Base-by-base conservation (phyloP, 2,113 vertebrate genomes). In the Oreochromis aureus region DNA sequence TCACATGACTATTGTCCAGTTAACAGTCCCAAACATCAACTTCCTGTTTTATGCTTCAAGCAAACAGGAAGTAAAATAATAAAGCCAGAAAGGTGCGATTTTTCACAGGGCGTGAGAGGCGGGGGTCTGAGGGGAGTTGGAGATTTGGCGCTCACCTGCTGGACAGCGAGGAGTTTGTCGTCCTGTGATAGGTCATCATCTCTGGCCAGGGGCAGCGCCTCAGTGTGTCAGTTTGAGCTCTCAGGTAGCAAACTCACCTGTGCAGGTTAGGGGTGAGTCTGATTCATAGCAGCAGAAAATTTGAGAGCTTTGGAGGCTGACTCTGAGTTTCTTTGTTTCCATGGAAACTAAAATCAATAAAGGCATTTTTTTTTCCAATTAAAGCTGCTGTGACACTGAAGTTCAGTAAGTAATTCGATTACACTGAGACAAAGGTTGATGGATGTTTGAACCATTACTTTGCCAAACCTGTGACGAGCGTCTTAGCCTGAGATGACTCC, bases 151-250 rank as follows among this genome's bases (percentile, higher is more conserved):
- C 36, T 9, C 36, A 36, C 36, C 36, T 5, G 36, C 36, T 36
- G 8, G 36, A 27, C 27, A 27, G 27, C 27, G 27, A 27, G 27
- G 27, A 27, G 27, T 27, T 27, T 27, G 27, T 27, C 27, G 27
- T 27, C 27, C 27, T 27, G 27, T 36, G 61, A 36, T 66, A 7
- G 61, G 59, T 5, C 4, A 6, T 36, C 18, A 0, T n/a, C 19
- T n/a, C 16, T 34, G 30, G 58, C 2, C 30, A 61, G 15, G 13
- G 7, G 5, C 3, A 0, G 15, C 0, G 7, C 58, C 58, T 61
- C 58, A 61, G 24, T 59, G 56, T 59, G 56, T 30, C 13, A 59
- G 58, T 63, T n/a, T 66, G 61, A 66, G 10, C 61, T 36, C 18
- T 56, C n/a, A 13, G 22, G 55, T 27, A 2, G 22, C 2, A 58